Evolutionary conservation across 1,140 invertebrate genomes (phyloP).

Genomic region (Phymastichus coffea): DNA sequence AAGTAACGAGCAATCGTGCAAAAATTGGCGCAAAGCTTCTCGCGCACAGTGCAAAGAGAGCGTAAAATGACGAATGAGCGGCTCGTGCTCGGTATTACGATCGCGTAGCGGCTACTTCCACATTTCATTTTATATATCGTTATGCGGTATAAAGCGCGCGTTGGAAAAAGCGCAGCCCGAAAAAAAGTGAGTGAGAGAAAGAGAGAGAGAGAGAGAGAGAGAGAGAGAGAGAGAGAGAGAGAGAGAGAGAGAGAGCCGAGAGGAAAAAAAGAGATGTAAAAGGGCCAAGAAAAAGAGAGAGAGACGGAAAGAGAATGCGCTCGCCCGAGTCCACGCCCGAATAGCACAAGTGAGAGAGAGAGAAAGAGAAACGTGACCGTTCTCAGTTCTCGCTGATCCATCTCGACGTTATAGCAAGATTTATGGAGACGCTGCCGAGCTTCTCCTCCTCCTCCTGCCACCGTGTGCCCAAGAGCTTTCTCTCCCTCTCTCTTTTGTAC

Average conservation of each 20-base stretch:
- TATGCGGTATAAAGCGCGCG: neutral
- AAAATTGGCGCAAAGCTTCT: no score
- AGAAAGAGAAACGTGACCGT: slow-evolving; percentile 43
- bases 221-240: neutral
- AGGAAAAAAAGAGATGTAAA: slow-evolving; percentile 1
- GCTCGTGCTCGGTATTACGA: slow-evolving; percentile 28
- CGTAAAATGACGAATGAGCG: slow-evolving; percentile 29
- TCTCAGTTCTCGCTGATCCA: slow-evolving; percentile 48
- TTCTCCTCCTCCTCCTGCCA: neutral
- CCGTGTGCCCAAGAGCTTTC: neutral
- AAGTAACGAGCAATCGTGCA: no score
- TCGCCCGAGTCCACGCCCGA: no score
- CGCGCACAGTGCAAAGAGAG: no score
- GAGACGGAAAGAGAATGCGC: neutral
- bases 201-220: neutral
- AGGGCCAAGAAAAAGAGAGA: neutral
- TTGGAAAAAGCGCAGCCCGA: neutral
- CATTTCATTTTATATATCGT: slow-evolving; percentile 28
- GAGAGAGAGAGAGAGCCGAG: slow-evolving; percentile 1
- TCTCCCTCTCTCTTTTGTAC: slow-evolving; percentile 1
- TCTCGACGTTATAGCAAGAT: slow-evolving; percentile 55
- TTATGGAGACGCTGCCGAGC: slow-evolving; percentile 51
- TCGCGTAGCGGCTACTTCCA: slow-evolving; percentile 17
- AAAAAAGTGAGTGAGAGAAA: neutral
- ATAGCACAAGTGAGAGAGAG: neutral